Evolutionary conservation across 2,113 vertebrate genomes (phyloP).

Genomic region (Chascanopsetta lugubris): DNA sequence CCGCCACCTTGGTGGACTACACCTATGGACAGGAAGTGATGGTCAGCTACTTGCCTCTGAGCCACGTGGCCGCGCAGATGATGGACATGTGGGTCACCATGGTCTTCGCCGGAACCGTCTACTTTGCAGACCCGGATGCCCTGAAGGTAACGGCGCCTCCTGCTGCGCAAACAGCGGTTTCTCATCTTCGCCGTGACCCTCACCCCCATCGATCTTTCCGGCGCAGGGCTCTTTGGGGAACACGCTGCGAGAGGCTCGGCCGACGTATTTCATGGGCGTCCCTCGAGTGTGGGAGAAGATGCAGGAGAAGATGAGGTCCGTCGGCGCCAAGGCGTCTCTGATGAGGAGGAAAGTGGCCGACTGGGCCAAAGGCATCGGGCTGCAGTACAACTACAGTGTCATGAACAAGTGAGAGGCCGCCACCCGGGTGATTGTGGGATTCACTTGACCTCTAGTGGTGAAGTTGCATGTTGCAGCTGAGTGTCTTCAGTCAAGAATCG

Average conservation of each 20-base stretch:
- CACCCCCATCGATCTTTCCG: background rate
- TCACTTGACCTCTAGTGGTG: no score
- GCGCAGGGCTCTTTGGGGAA: conserved; percentile 76
- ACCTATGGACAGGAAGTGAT: conserved; percentile 51
- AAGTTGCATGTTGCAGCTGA: no score
- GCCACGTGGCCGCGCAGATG: conserved; percentile 82
- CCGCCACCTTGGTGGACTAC: conserved; percentile 1
- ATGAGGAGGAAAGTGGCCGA: conserved; percentile 69
- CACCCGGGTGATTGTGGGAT: background rate
- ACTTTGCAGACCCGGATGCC: conserved; percentile 83
- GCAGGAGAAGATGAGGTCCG: conserved; percentile 78
- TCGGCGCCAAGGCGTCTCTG: conserved; percentile 65
- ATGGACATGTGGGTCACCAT: conserved; percentile 80
- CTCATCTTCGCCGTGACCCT: background rate
- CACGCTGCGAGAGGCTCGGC: conserved; percentile 73
- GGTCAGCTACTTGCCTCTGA: conserved; percentile 80
- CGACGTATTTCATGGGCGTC: conserved; percentile 76
- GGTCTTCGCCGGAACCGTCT: conserved; percentile 58
- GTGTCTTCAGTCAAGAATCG: no score
- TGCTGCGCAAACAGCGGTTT: background rate
- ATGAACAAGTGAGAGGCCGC: conserved; percentile 76
- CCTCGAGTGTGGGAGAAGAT: conserved; percentile 87
- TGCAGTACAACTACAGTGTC: conserved; percentile 77
- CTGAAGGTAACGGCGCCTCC: conserved; percentile 73
- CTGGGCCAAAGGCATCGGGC: conserved; percentile 81